phyloP scores from a whole-genome alignment of 2,797 vertebrate genomes.

The Eutrigla gurnardus region DNA sequence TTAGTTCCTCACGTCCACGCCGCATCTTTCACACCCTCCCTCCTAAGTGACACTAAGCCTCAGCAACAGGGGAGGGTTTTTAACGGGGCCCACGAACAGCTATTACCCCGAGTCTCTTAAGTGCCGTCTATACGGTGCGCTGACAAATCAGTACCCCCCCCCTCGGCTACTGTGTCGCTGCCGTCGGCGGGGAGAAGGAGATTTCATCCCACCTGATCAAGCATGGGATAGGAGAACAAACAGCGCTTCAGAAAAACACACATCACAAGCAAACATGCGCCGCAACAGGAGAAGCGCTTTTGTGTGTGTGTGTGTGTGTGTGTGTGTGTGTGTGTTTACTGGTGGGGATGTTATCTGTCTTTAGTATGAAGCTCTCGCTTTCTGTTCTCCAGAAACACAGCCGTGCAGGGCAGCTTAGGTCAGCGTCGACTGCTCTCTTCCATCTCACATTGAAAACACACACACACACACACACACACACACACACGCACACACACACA shows the following conservation, averaged over 20 bases:
- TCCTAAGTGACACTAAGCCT: slow-evolving; percentile 79
- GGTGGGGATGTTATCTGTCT: slow-evolving; percentile 69
- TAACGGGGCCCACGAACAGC: slow-evolving; percentile 71
- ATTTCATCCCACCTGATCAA: slow-evolving; percentile 78
- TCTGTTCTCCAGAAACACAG: slow-evolving; percentile 65
- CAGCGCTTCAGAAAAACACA: slow-evolving; percentile 63
- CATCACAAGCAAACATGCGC: slow-evolving; percentile 67
- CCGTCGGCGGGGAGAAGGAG: slow-evolving; percentile 57
- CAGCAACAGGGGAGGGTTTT: slow-evolving; percentile 75
- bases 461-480: not conserved
- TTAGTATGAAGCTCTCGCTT: slow-evolving; percentile 65
- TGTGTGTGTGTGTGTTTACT: slow-evolving; percentile 37
- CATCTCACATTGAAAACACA: slow-evolving; percentile 48
- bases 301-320: slow-evolving; percentile 27
- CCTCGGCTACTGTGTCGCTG: slow-evolving; percentile 53
- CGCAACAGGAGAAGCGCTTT: slow-evolving; percentile 49
- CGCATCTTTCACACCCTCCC: slow-evolving; percentile 71
- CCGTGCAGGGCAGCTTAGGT: slow-evolving; percentile 63
- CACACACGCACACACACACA: slow-evolving; percentile 16
- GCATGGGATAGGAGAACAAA: slow-evolving; percentile 62
- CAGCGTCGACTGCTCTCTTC: slow-evolving; percentile 59
- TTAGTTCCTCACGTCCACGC: slow-evolving; percentile 64
- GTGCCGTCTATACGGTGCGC: slow-evolving; percentile 71
- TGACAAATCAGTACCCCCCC: slow-evolving; percentile 75
- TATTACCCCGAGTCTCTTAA: slow-evolving; percentile 80